Evolutionary conservation across 2,113 vertebrate species (phyloP).

Genomic region (Caloenas nicobarica): DNA sequence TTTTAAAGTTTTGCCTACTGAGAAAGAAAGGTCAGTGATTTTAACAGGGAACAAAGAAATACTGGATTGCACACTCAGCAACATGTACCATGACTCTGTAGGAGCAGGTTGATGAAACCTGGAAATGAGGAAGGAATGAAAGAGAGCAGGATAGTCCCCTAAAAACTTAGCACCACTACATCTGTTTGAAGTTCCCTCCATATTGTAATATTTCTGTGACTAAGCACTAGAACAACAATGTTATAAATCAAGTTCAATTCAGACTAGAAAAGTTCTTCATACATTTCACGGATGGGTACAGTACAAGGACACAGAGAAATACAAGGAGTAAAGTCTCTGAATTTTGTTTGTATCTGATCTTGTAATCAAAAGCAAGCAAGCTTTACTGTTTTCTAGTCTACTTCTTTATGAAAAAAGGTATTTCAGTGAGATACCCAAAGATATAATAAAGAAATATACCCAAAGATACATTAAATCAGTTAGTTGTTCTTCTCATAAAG

Average conservation of each 20-base stretch:
- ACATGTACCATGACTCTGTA: fast-evolving
- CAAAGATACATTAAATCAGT: slow-evolving; percentile 17
- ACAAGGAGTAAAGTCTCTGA: not conserved
- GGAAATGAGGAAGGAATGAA: not conserved
- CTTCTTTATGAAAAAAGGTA: not conserved
- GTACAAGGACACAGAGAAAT: not conserved
- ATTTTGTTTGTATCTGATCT: not conserved
- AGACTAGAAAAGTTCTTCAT: not conserved
- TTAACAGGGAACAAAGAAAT: not conserved
- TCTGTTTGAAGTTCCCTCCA: not conserved
- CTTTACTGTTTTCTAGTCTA: not conserved
- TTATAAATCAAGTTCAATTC: not conserved
- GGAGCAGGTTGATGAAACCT: not conserved
- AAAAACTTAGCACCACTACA: not conserved
- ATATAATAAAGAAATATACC: not conserved
- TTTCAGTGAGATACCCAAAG: not conserved
- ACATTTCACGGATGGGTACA: not conserved
- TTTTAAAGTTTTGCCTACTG: not conserved
- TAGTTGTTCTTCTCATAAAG: not conserved
- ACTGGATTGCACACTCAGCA: not conserved
- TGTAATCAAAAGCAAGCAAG: not conserved
- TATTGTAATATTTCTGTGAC: not conserved
- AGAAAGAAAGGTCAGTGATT: not conserved
- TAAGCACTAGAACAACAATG: not conserved
- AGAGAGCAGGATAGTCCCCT: not conserved